Percentiles rank a stretch among this genome's conserved stretches.
Evolutionary conservation across 2,113 vertebrate species (phyloP).

Genomic region (Cyanoliseus patagonus): DNA sequence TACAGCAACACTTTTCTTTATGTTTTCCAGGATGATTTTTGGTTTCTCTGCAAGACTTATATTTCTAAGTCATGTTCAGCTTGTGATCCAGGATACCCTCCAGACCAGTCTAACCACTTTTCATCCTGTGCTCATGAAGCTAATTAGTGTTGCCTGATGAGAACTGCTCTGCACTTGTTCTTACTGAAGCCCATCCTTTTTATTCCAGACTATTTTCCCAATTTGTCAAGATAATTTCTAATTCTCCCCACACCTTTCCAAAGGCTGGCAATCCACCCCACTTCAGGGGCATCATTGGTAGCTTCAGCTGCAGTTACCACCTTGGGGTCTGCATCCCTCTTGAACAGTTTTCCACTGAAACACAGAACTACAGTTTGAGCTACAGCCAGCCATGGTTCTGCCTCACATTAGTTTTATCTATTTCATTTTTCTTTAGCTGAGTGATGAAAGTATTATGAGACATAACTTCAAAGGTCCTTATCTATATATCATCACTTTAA

Average conservation of each 20-base stretch:
- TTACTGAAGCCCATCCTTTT: not conserved
- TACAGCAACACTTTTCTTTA: not conserved
- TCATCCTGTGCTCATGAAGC: not conserved
- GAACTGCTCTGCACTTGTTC: not conserved
- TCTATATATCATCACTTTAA: not conserved
- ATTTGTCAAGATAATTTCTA: not conserved
- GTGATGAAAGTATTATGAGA: not conserved
- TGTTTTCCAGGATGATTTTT: not conserved
- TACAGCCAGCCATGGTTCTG: no score
- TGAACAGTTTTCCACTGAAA: no score
- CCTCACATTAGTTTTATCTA: no score
- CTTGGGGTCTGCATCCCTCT: not conserved
- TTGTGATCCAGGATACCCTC: not conserved
- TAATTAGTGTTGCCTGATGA: not conserved
- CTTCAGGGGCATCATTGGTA: not conserved
- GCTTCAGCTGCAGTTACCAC: not conserved
- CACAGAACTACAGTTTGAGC: no score
- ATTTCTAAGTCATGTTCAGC: fast-evolving
- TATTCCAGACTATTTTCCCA: not conserved
- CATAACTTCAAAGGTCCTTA: not conserved
- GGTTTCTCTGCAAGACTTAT: not conserved
- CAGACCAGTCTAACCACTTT: not conserved
- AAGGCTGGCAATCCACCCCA: not conserved
- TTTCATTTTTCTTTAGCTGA: not conserved
- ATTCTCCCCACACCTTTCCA: not conserved